phyloP scores from a whole-genome alignment of 1,140 invertebrate genomes.

The Centruroides sculpturatus region DNA sequence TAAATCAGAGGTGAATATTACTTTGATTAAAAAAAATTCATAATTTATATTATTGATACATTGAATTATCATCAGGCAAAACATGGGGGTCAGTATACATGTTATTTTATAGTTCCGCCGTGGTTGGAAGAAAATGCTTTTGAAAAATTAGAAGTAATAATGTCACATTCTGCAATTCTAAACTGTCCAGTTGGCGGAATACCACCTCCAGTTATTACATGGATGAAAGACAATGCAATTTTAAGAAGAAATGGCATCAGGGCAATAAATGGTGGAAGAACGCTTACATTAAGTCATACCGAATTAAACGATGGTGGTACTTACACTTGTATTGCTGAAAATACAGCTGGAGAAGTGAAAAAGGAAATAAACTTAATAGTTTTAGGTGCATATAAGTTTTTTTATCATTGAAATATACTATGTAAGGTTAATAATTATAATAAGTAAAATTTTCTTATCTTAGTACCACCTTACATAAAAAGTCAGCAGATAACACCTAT shows the following conservation, averaged over 20 bases:
- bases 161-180: neutral
- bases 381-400: slow-evolving; percentile 37
- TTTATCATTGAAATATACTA: too few species aligned
- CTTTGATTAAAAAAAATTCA: too few species aligned
- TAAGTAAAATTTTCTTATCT: neutral
- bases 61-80: neutral
- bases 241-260: neutral
- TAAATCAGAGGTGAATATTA: too few species aligned
- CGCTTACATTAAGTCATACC: slow-evolving; percentile 1
- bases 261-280: slow-evolving; percentile 2
- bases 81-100: slow-evolving; percentile 9
- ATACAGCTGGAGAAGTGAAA: slow-evolving; percentile 58
- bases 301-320: slow-evolving; percentile 22
- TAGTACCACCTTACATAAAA: too few species aligned
- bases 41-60: too few species aligned
- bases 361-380: slow-evolving; percentile 62
- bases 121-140: neutral
- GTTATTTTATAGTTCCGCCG: neutral
- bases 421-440: too few species aligned
- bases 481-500: slow-evolving; percentile 13
- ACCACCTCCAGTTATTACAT: slow-evolving; percentile 12
- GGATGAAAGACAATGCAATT: slow-evolving; percentile 14
- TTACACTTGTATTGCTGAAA: slow-evolving; percentile 73
- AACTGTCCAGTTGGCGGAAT: slow-evolving; percentile 6
- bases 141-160: too few species aligned